Conservation (phyloP, 2,797 vertebrate genomes). For the Phalanger gymnotis region DNA sequence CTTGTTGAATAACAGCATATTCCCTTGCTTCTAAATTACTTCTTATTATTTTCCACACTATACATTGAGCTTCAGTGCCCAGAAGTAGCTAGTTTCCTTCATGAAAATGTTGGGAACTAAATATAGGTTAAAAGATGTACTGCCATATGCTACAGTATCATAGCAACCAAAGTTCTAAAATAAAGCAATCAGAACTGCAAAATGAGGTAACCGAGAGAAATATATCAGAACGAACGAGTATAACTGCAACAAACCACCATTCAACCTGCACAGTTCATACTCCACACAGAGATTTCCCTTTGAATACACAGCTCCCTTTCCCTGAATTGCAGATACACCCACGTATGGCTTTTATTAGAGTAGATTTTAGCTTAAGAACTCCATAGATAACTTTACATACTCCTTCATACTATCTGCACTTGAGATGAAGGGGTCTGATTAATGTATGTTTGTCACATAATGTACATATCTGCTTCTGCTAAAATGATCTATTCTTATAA, state of each 20-base stretch:
- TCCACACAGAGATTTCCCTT: neutral
- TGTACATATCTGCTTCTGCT: neutral
- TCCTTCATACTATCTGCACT: neutral
- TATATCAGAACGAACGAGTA: constrained; percentile 37
- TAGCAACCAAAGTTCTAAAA: constrained; percentile 51
- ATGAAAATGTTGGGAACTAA: constrained; percentile 68
- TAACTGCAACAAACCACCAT: constrained; percentile 2
- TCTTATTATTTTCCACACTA: constrained; percentile 55
- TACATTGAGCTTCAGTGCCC: constrained; percentile 51
- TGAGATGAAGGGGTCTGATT: neutral
- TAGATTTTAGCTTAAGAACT: neutral
- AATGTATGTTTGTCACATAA: neutral
- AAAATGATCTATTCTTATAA: constrained; percentile 10
- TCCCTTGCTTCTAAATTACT: constrained; percentile 70
- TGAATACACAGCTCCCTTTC: constrained; percentile 6
- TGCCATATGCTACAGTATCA: constrained; percentile 51
- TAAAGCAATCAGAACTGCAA: constrained; percentile 55
- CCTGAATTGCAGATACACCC: neutral
- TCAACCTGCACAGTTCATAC: constrained; percentile 47
- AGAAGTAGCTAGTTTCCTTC: constrained; percentile 64
- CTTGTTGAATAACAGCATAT: constrained; percentile 17
- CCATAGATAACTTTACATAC: neutral
- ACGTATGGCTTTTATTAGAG: neutral
- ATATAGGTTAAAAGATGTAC: constrained; percentile 68
- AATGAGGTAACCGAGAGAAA: constrained; percentile 56